These are phyloP conservation scores for Nasonia vitripennis DNA, from an alignment of 1,140 invertebrate genomes.

Conservation along the genomic window DNA sequence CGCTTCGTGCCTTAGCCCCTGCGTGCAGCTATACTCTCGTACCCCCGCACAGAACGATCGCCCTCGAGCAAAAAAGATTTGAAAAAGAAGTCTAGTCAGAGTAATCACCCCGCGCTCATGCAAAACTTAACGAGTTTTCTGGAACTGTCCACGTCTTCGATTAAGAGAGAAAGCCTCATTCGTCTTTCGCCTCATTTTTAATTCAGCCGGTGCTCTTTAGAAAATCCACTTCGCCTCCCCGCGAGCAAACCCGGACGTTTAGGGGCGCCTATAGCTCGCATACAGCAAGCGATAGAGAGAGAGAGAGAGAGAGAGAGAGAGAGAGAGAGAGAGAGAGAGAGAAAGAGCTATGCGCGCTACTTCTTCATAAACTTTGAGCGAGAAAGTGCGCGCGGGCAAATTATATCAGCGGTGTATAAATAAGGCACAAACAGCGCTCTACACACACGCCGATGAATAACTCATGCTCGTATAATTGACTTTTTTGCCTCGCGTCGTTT, in stretches of 20 bases:
- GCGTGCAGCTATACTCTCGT: too few relatives aligned
- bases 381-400: neutral
- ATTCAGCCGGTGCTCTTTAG: neutral
- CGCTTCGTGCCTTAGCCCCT: too few relatives aligned
- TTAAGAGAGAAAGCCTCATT: neutral
- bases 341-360: neutral
- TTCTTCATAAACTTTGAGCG: neutral
- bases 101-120: neutral
- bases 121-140: neutral
- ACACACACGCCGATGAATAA: neutral
- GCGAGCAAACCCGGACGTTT: neutral
- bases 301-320: neutral
- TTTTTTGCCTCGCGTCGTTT: neutral
- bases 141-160: neutral
- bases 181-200: neutral
- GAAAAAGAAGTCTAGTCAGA: neutral
- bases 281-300: neutral
- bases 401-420: neutral
- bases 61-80: neutral
- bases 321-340: neutral
- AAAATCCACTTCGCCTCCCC: neutral
- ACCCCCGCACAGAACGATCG: too few relatives aligned
- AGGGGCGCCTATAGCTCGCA: neutral
- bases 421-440: neutral
- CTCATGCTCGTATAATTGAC: neutral